Base-by-base conservation (phyloP, 2,888 invertebrate genomes). In the Calameuta pallipes region DNA sequence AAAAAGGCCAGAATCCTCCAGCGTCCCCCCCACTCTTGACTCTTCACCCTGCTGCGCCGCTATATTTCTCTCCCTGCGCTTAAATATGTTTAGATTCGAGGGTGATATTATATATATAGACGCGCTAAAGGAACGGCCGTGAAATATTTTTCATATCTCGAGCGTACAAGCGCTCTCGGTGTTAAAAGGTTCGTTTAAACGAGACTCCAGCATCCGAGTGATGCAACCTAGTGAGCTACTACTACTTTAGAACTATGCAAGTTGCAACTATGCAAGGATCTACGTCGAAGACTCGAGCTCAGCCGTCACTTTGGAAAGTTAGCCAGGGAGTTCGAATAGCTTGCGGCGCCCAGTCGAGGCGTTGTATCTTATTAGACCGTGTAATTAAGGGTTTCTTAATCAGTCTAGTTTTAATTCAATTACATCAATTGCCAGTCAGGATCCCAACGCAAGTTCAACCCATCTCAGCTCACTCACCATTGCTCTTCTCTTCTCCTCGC, bases 61-160 rank as follows among this genome's bases (percentile, higher is more conserved):
- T 74, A 86, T 86, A 82, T 85, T 81, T 82, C 82, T 80, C 83
- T 78, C 78, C 80, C 77, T 34, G 80, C 81, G 85, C 84, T 87
- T 87, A 87, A 87, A 87, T 87, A 87, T 87, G 86, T 85, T 87
- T 87, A 87, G 87, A 87, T 87, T 86, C 85, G 75, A 82, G 82
- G 80, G 82, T 81, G 85, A 84, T 85, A 85, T 85, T 83, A 79
- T 56, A 56, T 56, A 41, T 41, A 37, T 37, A 13, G 3, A 41
- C 6, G 1, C 30, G 70, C 15, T 0, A 9, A 34, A 71, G 71
- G 71, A 71, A 33, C 31, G 4, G 12, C 13, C 71, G 31, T 15
- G 31, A 9, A 71, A 30, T 31, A 70, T 13, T 70, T 70, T 71
- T 12, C 33, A 71, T 71, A 71, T 71, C 15, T 71, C 23, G 2